A percentile compares a stretch with the other conserved stretches of the same genome.
phyloP scores from a whole-genome alignment of 2,888 invertebrate species.

The Nomada flava region DNA sequence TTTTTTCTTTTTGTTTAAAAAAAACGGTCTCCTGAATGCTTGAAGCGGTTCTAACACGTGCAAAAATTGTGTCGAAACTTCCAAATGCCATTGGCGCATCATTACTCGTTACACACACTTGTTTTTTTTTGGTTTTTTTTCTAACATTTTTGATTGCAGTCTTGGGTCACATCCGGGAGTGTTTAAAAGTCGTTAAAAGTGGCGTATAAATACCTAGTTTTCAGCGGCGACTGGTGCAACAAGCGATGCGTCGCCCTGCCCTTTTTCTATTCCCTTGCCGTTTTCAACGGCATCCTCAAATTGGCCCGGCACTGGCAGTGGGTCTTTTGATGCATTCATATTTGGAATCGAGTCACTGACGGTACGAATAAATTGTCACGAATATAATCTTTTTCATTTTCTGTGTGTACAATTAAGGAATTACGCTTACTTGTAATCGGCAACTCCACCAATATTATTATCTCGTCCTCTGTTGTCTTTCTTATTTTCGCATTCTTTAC shows the following conservation, averaged over 20 bases:
- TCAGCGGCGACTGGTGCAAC: conserved; percentile 71
- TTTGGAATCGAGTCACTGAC: conserved; percentile 57
- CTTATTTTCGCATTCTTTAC: conserved; percentile 78
- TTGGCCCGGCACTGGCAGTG: conserved; percentile 75
- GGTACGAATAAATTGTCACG: conserved; percentile 7
- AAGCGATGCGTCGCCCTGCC: conserved; percentile 78
- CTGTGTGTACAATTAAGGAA: neutral
- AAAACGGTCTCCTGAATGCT: conserved; percentile 2
- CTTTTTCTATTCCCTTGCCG: conserved; percentile 77
- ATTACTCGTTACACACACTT: conserved; percentile 69
- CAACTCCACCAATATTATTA: conserved; percentile 78
- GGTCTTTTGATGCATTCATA: conserved; percentile 74
- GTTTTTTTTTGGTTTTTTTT: conserved; percentile 72
- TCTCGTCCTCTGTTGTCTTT: conserved; percentile 79
- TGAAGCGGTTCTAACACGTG: neutral
- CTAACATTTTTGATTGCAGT: conserved; percentile 76
- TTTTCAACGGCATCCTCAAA: conserved; percentile 80
- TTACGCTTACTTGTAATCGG: conserved; percentile 78
- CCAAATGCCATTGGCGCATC: conserved; percentile 65
- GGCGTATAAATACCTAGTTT: conserved; percentile 72
- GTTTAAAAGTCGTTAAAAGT: conserved; percentile 61
- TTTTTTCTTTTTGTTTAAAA: neutral
- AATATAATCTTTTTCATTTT: no score
- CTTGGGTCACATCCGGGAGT: conserved; percentile 80
- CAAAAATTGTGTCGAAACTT: neutral